Conservation (phyloP, 2,797 vertebrate species). For the Potorous gilbertii region DNA sequence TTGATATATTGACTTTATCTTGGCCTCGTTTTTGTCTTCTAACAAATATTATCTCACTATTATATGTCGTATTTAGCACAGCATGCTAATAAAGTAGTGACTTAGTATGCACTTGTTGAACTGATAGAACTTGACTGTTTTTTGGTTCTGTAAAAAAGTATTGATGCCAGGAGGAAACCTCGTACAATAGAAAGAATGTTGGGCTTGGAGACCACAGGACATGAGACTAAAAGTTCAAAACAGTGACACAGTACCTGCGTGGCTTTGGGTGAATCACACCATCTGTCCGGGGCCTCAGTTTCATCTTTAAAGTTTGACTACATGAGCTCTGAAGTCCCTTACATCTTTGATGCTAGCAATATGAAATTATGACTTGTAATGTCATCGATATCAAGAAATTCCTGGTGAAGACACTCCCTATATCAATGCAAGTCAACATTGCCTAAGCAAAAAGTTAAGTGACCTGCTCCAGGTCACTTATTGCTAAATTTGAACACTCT, state of each 20-base stretch:
- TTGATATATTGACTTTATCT: background rate
- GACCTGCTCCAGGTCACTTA: too few relatives aligned
- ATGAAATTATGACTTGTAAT: background rate
- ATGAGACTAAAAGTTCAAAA: background rate
- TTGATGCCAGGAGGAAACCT: background rate
- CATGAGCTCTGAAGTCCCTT: background rate
- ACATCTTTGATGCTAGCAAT: background rate
- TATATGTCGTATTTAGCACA: background rate
- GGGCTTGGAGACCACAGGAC: background rate
- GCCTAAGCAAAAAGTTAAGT: background rate
- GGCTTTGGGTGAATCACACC: background rate
- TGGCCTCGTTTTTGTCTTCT: background rate
- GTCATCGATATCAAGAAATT: background rate
- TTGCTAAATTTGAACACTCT: background rate
- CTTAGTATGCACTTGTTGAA: background rate
- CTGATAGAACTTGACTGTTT: background rate
- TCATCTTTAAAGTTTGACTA: background rate
- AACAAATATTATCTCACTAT: background rate
- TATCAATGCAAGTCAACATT: background rate
- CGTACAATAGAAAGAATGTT: background rate
- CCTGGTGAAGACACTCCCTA: background rate
- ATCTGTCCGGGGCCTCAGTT: background rate
- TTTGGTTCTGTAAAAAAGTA: background rate
- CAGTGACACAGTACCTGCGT: background rate
- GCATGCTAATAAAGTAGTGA: background rate